phyloP scores from a whole-genome alignment of 2,113 vertebrate species.

The Archilochus colubris region DNA sequence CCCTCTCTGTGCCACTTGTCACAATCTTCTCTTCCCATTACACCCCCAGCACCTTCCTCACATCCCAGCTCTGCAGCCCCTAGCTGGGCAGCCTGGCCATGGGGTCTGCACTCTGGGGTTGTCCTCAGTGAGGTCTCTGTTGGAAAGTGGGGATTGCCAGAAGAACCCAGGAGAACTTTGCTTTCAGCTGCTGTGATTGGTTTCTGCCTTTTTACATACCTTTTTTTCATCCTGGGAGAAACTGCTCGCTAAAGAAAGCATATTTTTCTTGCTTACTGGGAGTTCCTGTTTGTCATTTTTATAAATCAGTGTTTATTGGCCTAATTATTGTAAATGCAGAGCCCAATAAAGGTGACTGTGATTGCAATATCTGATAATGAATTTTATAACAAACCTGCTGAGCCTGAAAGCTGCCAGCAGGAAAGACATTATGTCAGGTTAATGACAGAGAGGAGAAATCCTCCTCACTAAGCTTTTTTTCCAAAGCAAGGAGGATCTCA shows the following conservation, averaged over 20 bases:
- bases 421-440: conserved; percentile 70
- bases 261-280: conserved; percentile 63
- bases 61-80: neutral
- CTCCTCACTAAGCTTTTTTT: conserved; percentile 34
- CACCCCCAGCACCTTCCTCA: neutral
- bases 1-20: neutral
- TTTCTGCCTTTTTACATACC: neutral
- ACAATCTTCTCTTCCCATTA: fast-evolving
- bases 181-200: neutral
- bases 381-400: conserved; percentile 75
- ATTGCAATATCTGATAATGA: conserved; percentile 75
- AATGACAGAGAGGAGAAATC: conserved; percentile 62
- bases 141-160: neutral
- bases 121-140: neutral
- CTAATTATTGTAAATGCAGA: conserved; percentile 78
- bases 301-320: conserved; percentile 75
- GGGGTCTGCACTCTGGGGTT: neutral
- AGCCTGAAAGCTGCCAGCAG: conserved; percentile 69
- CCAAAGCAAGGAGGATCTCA: conserved; percentile 26
- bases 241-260: conserved; percentile 42
- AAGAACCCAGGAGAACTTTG: neutral
- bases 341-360: conserved; percentile 72
- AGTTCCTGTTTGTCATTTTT: conserved; percentile 76
- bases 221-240: conserved; percentile 15
- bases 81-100: too few species aligned